Evolutionary conservation across 2,113 vertebrate genomes (phyloP).

Genomic region (Mobula hypostoma): DNA sequence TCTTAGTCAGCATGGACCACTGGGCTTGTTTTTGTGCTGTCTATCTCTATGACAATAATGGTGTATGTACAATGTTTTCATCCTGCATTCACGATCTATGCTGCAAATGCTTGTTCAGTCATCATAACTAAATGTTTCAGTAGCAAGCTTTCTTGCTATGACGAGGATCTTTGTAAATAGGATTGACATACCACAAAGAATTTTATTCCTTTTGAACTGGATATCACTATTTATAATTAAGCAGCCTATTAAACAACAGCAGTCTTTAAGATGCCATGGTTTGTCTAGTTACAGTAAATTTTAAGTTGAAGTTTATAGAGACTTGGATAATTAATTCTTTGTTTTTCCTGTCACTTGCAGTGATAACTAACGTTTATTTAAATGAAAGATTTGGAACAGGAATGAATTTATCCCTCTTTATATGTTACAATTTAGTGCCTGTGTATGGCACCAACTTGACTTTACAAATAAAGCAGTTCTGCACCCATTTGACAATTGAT

Average conservation of each 20-base stretch:
- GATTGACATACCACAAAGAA: not conserved
- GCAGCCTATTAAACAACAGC: not conserved
- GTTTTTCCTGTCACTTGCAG: not conserved
- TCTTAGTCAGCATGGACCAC: too few relatives aligned
- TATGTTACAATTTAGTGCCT: not conserved
- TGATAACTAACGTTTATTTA: not conserved
- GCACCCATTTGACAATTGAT: not conserved
- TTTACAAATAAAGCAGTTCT: not conserved
- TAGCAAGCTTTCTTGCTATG: not conserved
- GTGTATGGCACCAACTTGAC: not conserved
- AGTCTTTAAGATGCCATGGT: not conserved
- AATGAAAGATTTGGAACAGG: not conserved
- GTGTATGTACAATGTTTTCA: not conserved
- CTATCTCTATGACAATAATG: too few relatives aligned
- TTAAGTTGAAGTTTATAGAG: slow-evolving; percentile 2
- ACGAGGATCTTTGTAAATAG: not conserved
- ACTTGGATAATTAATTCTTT: not conserved
- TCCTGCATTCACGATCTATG: not conserved
- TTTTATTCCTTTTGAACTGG: not conserved
- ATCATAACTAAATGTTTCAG: not conserved
- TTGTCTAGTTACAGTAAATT: not conserved
- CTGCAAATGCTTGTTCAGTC: not conserved
- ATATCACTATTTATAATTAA: not conserved
- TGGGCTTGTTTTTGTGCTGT: too few relatives aligned
- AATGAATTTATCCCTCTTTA: not conserved